Conservation (phyloP, 2,888 invertebrate species). For the Mesochorus sp. region DNA sequence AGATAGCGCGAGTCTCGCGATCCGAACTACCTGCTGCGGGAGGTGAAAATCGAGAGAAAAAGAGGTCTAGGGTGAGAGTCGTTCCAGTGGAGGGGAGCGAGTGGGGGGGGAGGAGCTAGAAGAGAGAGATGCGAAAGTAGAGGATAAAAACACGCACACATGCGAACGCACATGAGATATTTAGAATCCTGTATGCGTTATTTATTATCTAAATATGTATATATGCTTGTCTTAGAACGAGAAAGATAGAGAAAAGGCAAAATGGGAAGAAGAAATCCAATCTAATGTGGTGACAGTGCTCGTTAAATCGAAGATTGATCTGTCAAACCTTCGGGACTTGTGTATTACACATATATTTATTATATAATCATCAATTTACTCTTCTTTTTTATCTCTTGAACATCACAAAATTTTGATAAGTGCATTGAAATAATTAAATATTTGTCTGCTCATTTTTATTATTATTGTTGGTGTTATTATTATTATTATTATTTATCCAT, state of each 20-base stretch:
- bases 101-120: not conserved
- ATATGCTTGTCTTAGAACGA: not conserved
- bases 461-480: too few species aligned
- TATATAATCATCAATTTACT: too few species aligned
- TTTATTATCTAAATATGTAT: not conserved
- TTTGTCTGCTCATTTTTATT: too few species aligned
- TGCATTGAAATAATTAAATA: too few species aligned
- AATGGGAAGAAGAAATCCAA: not conserved
- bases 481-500: too few species aligned
- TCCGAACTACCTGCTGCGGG: conserved; percentile 15
- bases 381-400: too few species aligned
- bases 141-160: not conserved
- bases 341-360: not conserved
- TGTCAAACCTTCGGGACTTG: not conserved
- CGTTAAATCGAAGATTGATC: not conserved
- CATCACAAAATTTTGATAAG: too few species aligned
- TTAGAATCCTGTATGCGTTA: not conserved
- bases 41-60: conserved; percentile 50
- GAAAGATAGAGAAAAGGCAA: not conserved
- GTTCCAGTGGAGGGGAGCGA: conserved; percentile 17
- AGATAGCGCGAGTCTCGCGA: conserved; percentile 15
- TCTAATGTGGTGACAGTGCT: conserved; percentile 13
- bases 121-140: conserved; percentile 9
- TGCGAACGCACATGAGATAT: not conserved
- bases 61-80: conserved; percentile 53